phyloP scores from a whole-genome alignment of 2,113 vertebrate genomes.

The Bubo bubo region DNA sequence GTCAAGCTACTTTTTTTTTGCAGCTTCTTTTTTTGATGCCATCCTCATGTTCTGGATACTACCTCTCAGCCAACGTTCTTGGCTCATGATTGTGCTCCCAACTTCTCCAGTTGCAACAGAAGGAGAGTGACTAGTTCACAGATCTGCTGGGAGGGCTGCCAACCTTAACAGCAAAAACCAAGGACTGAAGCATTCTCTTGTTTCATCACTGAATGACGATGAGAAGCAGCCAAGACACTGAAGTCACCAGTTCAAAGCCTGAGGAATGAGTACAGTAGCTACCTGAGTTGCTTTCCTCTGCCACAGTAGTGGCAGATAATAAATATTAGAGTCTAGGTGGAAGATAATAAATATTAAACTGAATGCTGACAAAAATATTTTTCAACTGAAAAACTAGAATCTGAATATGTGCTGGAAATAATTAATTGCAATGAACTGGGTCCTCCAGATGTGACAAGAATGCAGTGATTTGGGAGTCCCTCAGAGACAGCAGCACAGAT shows the following conservation, averaged over 20 bases:
- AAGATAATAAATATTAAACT: not conserved
- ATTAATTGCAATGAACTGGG: slow-evolving; percentile 17
- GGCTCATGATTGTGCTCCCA: not conserved
- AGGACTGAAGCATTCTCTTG: not conserved
- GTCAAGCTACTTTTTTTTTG: not conserved
- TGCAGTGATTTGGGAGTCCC: slow-evolving; percentile 9
- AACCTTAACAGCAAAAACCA: not conserved
- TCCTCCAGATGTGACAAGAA: slow-evolving; percentile 57
- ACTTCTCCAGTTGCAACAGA: not conserved
- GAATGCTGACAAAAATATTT: not conserved
- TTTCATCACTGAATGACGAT: not conserved
- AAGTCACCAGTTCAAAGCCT: not conserved
- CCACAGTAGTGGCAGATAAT: not conserved
- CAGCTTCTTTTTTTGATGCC: not conserved
- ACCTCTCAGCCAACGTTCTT: not conserved
- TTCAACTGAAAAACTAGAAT: not conserved
- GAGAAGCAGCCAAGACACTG: not conserved
- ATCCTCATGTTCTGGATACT: not conserved
- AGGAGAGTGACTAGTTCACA: not conserved
- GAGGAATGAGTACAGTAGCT: not conserved
- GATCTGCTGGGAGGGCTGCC: not conserved
- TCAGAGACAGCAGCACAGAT: slow-evolving; percentile 28
- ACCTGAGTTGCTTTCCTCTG: not conserved
- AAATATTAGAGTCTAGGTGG: not conserved
- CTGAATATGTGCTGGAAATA: slow-evolving; percentile 21